Base-by-base conservation (phyloP, 2,797 vertebrate species). In the Enteromius fasciolatus region DNA sequence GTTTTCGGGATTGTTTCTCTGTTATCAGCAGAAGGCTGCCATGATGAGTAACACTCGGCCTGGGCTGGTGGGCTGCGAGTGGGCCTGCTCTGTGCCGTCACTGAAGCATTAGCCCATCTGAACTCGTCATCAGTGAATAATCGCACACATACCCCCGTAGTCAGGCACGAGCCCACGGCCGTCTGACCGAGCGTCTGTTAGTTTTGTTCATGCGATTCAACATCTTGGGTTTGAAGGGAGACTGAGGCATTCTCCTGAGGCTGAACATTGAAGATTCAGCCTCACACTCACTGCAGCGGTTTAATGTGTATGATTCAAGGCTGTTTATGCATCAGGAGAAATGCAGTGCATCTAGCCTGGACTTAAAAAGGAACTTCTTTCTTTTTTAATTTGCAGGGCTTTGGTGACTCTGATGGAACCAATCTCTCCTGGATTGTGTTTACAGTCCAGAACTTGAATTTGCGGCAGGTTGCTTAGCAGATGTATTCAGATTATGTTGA, bases 331-430 rank as follows among this genome's bases (percentile, higher is more conserved):
- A 76, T 63, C 23, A 9, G 57, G 33, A 81, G 54, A 33, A 44
- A 59, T 41, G 46, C 78, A 31, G 17, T 12, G 1, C 18, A 63
- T 76, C 59, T 67, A 54, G 20, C 9, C 72, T 68, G 3, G 33
- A 31, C 48, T 81, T 87, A 64, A 67, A 81, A 46, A 61, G 12
- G 7, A 83, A 64, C 15, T 69, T 5, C 8, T 36, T 50, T 61
- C 2, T 23, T 85, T 75, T 77, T 80, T 57, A 77, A 78, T 69
- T 79, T 76, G 18, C 20, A 20, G 39, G 44, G 67, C 78, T 76
- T 59, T n/a, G 89, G 87, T 78, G 63, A 18, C 84, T 86, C 87
- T 89, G 82, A 85, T 73, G 50, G 70, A 89, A 83, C 76, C 9
- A 20, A 33, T 83, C 73, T 67, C 78, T 89, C 81, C 66, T 15